Percentiles rank a stretch among this genome's conserved stretches.
Evolutionary conservation across 2,888 invertebrate species (phyloP).

Genomic region (Noctua janthe): DNA sequence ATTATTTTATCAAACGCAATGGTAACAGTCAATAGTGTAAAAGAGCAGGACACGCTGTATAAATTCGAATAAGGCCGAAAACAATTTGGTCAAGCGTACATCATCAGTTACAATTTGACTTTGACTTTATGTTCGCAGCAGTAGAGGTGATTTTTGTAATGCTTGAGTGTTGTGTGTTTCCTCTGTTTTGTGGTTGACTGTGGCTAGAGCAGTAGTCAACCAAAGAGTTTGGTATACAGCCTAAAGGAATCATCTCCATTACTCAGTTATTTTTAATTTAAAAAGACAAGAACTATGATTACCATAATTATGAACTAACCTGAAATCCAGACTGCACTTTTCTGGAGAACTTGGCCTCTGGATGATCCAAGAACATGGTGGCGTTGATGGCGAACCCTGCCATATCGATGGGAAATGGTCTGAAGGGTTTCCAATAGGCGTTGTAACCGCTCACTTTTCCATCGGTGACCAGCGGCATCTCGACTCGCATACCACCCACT

Average conservation of each 20-base stretch:
- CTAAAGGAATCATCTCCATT: background rate
- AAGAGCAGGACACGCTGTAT: background rate
- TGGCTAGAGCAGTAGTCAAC: background rate
- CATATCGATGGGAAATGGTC: slow-evolving; percentile 99
- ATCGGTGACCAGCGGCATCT: slow-evolving; percentile 94
- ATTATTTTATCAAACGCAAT: background rate
- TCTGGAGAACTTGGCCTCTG: slow-evolving; percentile 95
- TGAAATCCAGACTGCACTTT: slow-evolving; percentile 97
- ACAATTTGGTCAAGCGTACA: background rate
- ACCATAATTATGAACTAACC: slow-evolving; percentile 71
- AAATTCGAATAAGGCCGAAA: background rate
- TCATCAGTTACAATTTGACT: background rate
- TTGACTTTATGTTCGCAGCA: background rate
- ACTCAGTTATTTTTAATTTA: background rate
- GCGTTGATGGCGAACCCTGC: slow-evolving; percentile 98
- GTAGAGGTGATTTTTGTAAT: background rate
- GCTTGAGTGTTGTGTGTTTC: background rate
- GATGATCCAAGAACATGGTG: slow-evolving; percentile 92
- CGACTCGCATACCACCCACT: slow-evolving; percentile 98
- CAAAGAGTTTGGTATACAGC: background rate
- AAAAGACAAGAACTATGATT: background rate
- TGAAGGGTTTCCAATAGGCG: slow-evolving; percentile 96
- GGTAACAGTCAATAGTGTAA: background rate
- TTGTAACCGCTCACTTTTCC: slow-evolving; percentile 90
- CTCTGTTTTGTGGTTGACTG: background rate